A percentile compares a stretch with the other conserved stretches of the same genome.
These are phyloP conservation scores for Enteromius paludinosus DNA, from an alignment of 2,797 vertebrate genomes.

Conservation along the genomic window DNA sequence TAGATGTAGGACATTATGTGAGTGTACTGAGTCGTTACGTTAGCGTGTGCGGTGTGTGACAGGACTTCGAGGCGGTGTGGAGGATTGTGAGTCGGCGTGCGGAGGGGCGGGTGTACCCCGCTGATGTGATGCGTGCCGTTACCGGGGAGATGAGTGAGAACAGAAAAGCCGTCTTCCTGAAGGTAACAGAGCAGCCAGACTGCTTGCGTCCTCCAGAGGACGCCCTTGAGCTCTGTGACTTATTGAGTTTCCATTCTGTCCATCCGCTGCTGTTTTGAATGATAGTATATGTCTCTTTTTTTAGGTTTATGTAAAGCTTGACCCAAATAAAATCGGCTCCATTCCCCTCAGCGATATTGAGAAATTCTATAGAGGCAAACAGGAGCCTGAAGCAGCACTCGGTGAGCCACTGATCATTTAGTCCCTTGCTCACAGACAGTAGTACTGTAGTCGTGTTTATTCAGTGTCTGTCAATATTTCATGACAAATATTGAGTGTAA, in stretches of 20 bases:
- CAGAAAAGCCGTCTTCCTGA: slow-evolving; percentile 56
- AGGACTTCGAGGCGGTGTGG: slow-evolving; percentile 53
- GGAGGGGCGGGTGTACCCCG: slow-evolving; percentile 22
- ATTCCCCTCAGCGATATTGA: slow-evolving; percentile 51
- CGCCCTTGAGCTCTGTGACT: slow-evolving; percentile 10
- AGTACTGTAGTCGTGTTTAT: background rate
- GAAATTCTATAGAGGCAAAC: slow-evolving; percentile 54
- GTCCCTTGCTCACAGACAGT: background rate
- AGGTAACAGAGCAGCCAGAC: slow-evolving; percentile 29
- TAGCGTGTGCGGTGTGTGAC: slow-evolving; percentile 2
- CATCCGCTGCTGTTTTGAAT: background rate
- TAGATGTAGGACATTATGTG: background rate
- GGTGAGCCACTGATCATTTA: slow-evolving; percentile 36
- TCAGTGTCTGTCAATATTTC: background rate
- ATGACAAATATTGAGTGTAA: background rate
- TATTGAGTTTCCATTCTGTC: background rate
- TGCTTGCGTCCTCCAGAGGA: slow-evolving; percentile 9
- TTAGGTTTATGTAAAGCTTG: slow-evolving; percentile 62
- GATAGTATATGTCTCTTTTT: slow-evolving; percentile 10
- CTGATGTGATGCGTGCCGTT: slow-evolving; percentile 52
- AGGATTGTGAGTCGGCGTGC: slow-evolving; percentile 47
- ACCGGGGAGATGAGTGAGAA: slow-evolving; percentile 56
- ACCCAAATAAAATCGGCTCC: slow-evolving; percentile 59
- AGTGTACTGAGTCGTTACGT: background rate
- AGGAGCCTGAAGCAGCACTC: background rate